phyloP scores from a whole-genome alignment of 2,888 invertebrate genomes.

The Chirona hameri region DNA sequence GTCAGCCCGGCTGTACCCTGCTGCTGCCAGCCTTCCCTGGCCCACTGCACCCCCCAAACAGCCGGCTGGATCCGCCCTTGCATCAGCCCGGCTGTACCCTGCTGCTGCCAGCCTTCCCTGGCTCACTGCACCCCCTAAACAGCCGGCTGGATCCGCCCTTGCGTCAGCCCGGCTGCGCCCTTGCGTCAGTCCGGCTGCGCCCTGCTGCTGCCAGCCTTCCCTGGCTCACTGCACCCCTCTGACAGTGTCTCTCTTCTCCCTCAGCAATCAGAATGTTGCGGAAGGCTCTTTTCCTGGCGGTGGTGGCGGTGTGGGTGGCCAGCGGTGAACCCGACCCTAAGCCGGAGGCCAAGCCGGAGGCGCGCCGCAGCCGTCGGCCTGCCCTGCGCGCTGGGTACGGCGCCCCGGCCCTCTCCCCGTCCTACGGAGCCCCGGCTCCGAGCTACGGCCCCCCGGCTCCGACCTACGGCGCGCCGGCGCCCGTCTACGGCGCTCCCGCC shows the following conservation, averaged over 20 bases:
- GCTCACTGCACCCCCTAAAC: too few relatives aligned
- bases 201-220: too few relatives aligned
- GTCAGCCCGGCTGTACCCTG: too few relatives aligned
- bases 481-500: not conserved
- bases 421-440: conserved; percentile 7
- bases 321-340: not conserved
- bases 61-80: too few relatives aligned
- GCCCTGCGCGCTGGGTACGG: not conserved
- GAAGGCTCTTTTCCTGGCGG: not conserved
- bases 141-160: too few relatives aligned
- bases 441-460: not conserved
- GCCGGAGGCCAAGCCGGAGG: not conserved
- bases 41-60: too few relatives aligned
- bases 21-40: too few relatives aligned
- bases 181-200: too few relatives aligned
- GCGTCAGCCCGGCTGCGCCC: too few relatives aligned
- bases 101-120: too few relatives aligned
- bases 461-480: conserved; percentile 12
- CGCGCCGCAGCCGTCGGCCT: not conserved
- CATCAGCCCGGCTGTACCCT: too few relatives aligned
- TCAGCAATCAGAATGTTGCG: conserved; percentile 8
- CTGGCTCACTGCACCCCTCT: too few relatives aligned
- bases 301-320: conserved; percentile 9
- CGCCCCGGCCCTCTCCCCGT: conserved; percentile 13
- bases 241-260: not conserved